Evolutionary conservation across 2,888 invertebrate genomes (phyloP), one percentile per base, ranked within the genome.

Genomic region (Meganola albula): DNA sequence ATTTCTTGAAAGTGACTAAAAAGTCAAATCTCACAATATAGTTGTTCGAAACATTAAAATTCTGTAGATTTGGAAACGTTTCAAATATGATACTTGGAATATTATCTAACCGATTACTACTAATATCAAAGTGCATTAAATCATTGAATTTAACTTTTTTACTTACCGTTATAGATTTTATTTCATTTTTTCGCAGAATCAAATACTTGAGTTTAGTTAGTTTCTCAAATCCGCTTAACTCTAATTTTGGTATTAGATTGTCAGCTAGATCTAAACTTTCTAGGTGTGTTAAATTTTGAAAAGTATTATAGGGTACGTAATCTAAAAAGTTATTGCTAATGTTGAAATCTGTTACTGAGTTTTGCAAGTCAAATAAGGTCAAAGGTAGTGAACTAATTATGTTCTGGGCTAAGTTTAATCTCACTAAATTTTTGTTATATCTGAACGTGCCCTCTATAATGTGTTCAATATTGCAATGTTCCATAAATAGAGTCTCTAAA

Each of bases 271-370:
- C 90, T 40, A 94, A 76, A 8, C 87, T 90, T 70, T 95, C 94
- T 47, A 95, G 76, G 4, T 90, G 89, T 23, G 92, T 90, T 37
- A 93, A 87, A 61, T 94, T 94, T 43, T 90, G 82, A 13, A 95
- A 83, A 0, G 92, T 90, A 12, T 91, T 90, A 66, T 95, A 94
- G 0, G 95, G 95, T 42, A 95, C 88, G 37, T 92, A 91, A 31
- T 89, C 87, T 41, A 96, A 90, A 38, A 88, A 87, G 63, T 95
- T 95, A 20, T 90, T 90, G 48, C 91, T 91, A 14, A 95, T 82
- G 56, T 90, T 91, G 25, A 95, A 79, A 60, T 94, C 94, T 48
- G 91, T 90, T 42, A 95, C 85, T 3, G 90, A 88, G 58, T 91
- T 92, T 31, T 92, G 76, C 1, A 88, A 87, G 37, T 88, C 84